Conservation (phyloP, 2,113 vertebrate genomes). For the Stegastes partitus region DNA sequence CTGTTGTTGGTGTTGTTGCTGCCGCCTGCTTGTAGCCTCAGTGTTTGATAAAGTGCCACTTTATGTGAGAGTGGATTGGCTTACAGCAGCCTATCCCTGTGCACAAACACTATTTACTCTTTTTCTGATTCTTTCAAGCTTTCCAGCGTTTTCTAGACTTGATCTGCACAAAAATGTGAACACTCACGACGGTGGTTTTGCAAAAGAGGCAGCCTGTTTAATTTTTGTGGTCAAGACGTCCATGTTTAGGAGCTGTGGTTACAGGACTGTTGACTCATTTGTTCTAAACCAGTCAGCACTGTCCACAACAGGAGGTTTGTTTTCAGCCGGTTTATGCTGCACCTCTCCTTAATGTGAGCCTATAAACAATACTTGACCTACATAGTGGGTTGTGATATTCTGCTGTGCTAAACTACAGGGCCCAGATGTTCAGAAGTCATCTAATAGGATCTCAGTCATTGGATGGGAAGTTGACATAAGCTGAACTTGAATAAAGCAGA, state of each 20-base stretch:
- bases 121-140: too few species aligned
- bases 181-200: slow-evolving; percentile 11
- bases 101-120: background rate
- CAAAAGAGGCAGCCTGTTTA: slow-evolving; percentile 15
- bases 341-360: background rate
- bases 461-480: too few species aligned
- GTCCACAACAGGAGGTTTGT: background rate
- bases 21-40: background rate
- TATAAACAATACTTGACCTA: background rate
- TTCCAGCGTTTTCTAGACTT: background rate
- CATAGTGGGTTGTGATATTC: background rate
- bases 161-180: slow-evolving; percentile 29
- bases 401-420: too few species aligned
- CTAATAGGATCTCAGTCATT: too few species aligned
- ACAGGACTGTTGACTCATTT: slow-evolving; percentile 48
- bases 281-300: slow-evolving; percentile 20
- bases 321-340: background rate
- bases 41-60: background rate
- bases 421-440: too few species aligned
- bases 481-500: too few species aligned
- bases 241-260: slow-evolving; percentile 36
- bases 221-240: slow-evolving; percentile 8
- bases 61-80: background rate
- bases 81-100: background rate
- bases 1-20: background rate